A percentile compares a stretch with the other conserved stretches of the same genome.
Conservation (phyloP, 2,113 vertebrate genomes). For the Passer domesticus region DNA sequence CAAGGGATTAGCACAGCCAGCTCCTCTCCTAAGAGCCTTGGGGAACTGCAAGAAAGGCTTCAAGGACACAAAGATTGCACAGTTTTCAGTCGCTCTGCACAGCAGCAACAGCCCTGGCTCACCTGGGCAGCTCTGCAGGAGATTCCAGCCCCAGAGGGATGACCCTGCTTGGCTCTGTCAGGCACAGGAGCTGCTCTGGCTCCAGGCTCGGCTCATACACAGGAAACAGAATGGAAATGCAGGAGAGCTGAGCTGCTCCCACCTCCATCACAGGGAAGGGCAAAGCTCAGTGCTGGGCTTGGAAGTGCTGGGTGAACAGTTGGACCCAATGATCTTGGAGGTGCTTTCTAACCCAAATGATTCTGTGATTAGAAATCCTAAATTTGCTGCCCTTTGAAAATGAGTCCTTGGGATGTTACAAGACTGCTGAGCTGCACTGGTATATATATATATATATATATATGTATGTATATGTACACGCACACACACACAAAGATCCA, state of each 20-base stretch:
- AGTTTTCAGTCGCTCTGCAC: background rate
- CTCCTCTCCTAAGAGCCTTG: background rate
- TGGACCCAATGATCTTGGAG: background rate
- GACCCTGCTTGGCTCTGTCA: background rate
- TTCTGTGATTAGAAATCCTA: background rate
- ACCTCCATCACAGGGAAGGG: background rate
- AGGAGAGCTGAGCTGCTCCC: background rate
- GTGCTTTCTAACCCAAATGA: background rate
- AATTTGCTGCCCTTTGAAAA: background rate
- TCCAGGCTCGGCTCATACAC: fast-evolving
- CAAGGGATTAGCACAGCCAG: background rate
- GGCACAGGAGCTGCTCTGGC: background rate
- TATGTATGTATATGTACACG: too few species aligned
- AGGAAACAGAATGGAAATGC: background rate
- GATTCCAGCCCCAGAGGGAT: background rate
- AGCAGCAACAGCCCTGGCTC: background rate
- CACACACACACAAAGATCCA: background rate
- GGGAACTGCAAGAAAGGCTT: background rate
- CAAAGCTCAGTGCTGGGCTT: background rate
- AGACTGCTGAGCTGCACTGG: background rate
- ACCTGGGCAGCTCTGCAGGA: background rate
- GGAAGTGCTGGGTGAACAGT: background rate
- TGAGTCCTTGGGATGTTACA: background rate
- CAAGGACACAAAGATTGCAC: background rate
- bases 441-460: too few species aligned